Conservation (phyloP, 1,140 invertebrate species). For the Drosophila lacteicornis region DNA sequence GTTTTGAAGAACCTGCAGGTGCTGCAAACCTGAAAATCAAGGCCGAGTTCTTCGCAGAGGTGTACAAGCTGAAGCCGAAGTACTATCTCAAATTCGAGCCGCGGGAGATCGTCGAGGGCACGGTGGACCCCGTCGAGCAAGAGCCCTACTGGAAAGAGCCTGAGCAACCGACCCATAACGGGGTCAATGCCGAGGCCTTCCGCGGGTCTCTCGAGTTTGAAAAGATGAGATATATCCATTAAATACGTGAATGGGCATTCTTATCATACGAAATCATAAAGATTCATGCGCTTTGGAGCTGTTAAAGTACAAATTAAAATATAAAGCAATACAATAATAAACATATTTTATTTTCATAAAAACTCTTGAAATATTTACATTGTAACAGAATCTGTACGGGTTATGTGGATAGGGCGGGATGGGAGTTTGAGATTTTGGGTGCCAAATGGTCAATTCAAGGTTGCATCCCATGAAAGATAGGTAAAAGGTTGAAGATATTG, state of each 20-base stretch:
- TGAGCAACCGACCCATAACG: slow-evolving; percentile 88
- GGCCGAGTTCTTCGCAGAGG: slow-evolving; percentile 96
- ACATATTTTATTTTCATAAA: slow-evolving; percentile 51
- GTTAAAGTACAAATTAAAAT: too few relatives aligned
- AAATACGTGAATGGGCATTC: slow-evolving; percentile 87
- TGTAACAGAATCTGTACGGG: slow-evolving; percentile 27
- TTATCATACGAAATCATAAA: too few relatives aligned
- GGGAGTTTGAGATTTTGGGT: slow-evolving; percentile 1
- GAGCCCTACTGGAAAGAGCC: slow-evolving; percentile 94
- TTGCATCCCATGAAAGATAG: background rate
- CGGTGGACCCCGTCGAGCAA: slow-evolving; percentile 95
- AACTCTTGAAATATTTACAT: slow-evolving; percentile 72
- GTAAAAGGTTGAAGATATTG: too few relatives aligned
- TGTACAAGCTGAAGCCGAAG: slow-evolving; percentile 96
- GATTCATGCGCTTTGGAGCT: too few relatives aligned
- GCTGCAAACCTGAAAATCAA: slow-evolving; percentile 94
- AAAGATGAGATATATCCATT: slow-evolving; percentile 92
- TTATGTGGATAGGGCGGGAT: slow-evolving; percentile 9
- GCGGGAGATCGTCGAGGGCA: slow-evolving; percentile 92
- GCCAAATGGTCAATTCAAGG: slow-evolving; percentile 22
- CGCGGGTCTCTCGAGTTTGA: slow-evolving; percentile 30
- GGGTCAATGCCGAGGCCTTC: slow-evolving; percentile 86
- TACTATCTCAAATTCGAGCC: slow-evolving; percentile 93
- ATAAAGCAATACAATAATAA: slow-evolving; percentile 1
- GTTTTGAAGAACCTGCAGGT: slow-evolving; percentile 96